Evolutionary conservation across 37 sponge, comb jelly and placozoan species (phyloP), one percentile per base, ranked within the genome.

Genomic region (Oscarella lobularis): DNA sequence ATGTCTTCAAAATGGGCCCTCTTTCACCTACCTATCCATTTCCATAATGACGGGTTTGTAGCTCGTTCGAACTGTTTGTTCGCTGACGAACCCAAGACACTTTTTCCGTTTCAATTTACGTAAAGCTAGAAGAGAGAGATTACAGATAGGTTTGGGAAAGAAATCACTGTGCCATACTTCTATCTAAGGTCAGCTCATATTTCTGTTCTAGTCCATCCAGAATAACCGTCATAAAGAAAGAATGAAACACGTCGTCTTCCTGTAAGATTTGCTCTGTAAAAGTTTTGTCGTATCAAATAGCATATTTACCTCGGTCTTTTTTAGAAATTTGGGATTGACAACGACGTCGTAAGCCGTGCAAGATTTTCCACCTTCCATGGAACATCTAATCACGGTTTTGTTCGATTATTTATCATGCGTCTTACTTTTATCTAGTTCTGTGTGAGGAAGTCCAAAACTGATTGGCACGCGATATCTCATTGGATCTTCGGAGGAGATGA

Each of bases 181-280:
- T 82, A 14, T 85, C 85, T 48, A 92, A 74, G 14, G 68, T 36
- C 0, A 89, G 37, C 30, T 65, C 40, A 66, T 91, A 91, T 76
- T 95, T 95, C 35, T 85, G 83, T 35, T 95, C 95, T 40, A 95
- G 66, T n/a, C 92, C 95, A 60, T 95, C 95, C 67, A 95, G 48
- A 0, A 85, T 75, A 1, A 95, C n/a, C 20, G 94, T 91, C 35
- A 91, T 79, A 0, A 95, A 73, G 41, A 95, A 91, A 3, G 80
- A 41, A 77, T 84, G 83, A 86, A 95, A 72, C n/a, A n/a, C n/a
- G n/a, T n/a, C n/a, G n/a, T n/a, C n/a, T n/a, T n/a, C n/a, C n/a
- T n/a, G n/a, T n/a, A n/a, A n/a, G n/a, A n/a, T n/a, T n/a, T n/a
- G n/a, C n/a, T n/a, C n/a, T n/a, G n/a, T n/a, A n/a, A n/a, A n/a